phyloP scores from a whole-genome alignment of 2,113 vertebrate genomes.

The Andinoacara biseriatus region DNA sequence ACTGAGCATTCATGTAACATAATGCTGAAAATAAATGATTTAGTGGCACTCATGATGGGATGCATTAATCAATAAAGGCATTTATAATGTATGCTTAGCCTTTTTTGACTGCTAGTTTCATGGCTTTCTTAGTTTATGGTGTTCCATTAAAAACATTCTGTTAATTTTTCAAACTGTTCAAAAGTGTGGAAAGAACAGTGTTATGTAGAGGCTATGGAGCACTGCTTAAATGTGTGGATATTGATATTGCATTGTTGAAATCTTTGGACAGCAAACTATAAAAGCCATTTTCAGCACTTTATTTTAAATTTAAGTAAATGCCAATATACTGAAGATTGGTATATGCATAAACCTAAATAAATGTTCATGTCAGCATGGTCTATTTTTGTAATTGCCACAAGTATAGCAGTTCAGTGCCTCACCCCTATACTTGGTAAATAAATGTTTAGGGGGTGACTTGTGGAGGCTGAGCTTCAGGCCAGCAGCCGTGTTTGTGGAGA shows the following conservation, averaged over 20 bases:
- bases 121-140: background rate
- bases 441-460: background rate
- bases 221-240: background rate
- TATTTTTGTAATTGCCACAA: background rate
- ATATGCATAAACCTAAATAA: background rate
- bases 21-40: background rate
- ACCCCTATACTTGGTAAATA: background rate
- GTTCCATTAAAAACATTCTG: background rate
- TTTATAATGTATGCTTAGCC: constrained; percentile 2
- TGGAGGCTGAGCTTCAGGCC: constrained; percentile 24
- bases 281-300: background rate
- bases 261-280: background rate
- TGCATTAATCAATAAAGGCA: constrained; percentile 2
- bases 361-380: background rate
- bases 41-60: background rate
- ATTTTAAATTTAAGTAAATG: no score
- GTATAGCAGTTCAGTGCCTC: background rate
- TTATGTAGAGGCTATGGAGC: background rate
- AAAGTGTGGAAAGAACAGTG: background rate
- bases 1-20: background rate
- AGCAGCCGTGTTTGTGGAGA: constrained; percentile 39
- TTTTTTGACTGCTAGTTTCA: background rate
- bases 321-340: background rate
- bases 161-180: background rate
- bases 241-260: no score